Percentiles rank a stretch among this genome's conserved stretches.
phyloP scores from a whole-genome alignment of 2,888 invertebrate genomes.

The Noctua pronuba region DNA sequence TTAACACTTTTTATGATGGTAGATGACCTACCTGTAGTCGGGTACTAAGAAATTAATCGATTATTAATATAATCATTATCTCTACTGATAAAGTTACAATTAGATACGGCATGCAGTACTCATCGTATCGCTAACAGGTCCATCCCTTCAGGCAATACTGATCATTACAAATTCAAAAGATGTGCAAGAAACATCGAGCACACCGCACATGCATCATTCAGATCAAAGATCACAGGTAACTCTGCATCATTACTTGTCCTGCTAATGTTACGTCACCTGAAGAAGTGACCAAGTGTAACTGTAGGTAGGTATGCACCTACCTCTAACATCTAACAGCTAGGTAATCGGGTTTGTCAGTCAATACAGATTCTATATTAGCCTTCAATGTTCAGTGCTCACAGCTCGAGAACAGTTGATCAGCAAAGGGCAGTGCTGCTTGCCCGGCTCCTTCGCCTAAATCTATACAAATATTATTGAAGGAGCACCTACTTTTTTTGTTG shows the following conservation, averaged over 20 bases:
- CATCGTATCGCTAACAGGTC: background rate
- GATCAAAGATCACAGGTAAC: background rate
- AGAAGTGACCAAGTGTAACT: background rate
- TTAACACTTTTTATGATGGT: background rate
- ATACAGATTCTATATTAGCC: constrained; percentile 2
- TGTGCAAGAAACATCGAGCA: background rate
- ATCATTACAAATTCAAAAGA: background rate
- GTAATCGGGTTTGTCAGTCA: background rate
- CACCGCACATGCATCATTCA: background rate
- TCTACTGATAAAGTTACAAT: background rate
- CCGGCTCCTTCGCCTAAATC: background rate
- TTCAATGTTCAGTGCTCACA: constrained; percentile 8
- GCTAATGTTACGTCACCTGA: background rate
- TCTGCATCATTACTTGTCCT: background rate
- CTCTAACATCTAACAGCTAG: background rate
- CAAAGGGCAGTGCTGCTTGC: background rate
- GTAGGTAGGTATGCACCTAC: background rate
- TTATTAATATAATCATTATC: background rate
- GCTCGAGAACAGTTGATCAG: constrained; percentile 1
- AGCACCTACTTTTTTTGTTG: background rate
- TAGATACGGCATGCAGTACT: background rate
- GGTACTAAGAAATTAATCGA: background rate
- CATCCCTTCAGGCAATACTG: background rate
- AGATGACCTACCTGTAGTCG: background rate
- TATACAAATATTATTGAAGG: constrained; percentile 27